Evolutionary conservation across 1,140 invertebrate species (phyloP).

Genomic region (Antheraea pernyi): DNA sequence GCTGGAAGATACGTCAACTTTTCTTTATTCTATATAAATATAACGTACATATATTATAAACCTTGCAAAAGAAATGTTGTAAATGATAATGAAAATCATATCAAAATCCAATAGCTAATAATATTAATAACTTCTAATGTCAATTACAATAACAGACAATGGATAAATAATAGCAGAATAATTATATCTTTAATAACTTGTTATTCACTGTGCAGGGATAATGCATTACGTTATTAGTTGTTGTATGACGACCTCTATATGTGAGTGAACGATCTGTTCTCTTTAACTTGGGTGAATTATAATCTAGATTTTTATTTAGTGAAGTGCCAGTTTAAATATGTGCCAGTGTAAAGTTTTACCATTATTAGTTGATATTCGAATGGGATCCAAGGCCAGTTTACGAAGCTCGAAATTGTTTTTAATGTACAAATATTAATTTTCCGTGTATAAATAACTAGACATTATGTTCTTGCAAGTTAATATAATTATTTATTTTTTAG

Average conservation of each 20-base stretch:
- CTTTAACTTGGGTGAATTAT: neutral
- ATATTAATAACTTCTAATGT: too few relatives aligned
- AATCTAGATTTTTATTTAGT: neutral
- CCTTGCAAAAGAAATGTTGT: too few relatives aligned
- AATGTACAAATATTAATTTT: conserved; percentile 62
- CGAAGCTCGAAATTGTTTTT: conserved; percentile 64
- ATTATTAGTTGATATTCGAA: conserved; percentile 45
- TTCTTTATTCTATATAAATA: too few relatives aligned
- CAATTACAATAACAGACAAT: too few relatives aligned
- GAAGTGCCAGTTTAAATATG: conserved; percentile 38
- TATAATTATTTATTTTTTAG: conserved; percentile 72
- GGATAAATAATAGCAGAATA: too few relatives aligned
- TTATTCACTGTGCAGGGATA: too few relatives aligned
- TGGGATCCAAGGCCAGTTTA: conserved; percentile 70
- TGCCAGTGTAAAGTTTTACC: conserved; percentile 51
- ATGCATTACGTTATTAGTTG: too few relatives aligned
- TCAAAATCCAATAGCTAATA: too few relatives aligned
- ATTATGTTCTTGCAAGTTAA: conserved; percentile 16
- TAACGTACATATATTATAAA: too few relatives aligned
- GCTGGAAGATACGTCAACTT: too few relatives aligned
- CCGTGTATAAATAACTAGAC: conserved; percentile 16
- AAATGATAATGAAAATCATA: too few relatives aligned
- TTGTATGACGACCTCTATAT: neutral
- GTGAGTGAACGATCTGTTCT: neutral
- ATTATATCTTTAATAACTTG: too few relatives aligned